phyloP scores from a whole-genome alignment of 2,888 invertebrate genomes.

The Chaitophorus viminalis region DNA sequence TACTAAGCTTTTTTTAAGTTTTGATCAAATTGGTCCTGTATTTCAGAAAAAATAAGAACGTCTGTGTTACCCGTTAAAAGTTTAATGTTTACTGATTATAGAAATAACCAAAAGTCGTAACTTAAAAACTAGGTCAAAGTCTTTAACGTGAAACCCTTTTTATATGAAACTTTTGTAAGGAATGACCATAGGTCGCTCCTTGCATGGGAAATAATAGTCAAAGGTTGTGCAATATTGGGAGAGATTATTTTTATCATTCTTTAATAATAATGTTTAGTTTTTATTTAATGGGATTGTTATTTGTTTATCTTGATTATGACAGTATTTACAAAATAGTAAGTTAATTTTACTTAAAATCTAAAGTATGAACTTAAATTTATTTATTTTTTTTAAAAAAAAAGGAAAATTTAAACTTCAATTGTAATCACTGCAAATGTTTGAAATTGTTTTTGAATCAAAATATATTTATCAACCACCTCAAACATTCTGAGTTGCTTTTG shows the following conservation, averaged over 20 bases:
- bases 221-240: not conserved
- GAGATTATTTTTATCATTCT: not conserved
- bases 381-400: not conserved
- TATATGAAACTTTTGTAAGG: slow-evolving; percentile 8
- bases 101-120: slow-evolving; percentile 22
- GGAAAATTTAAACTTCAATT: too few species aligned
- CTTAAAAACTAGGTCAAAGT: slow-evolving; percentile 42
- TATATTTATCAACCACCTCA: too few species aligned
- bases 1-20: not conserved
- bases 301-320: not conserved
- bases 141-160: slow-evolving; percentile 40
- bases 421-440: too few species aligned
- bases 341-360: not conserved
- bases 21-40: not conserved
- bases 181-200: slow-evolving; percentile 26
- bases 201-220: slow-evolving; percentile 6
- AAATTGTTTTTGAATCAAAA: too few species aligned
- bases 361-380: not conserved
- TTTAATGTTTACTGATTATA: slow-evolving; percentile 19
- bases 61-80: not conserved
- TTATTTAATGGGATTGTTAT: not conserved
- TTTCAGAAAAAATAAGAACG: slow-evolving; percentile 8
- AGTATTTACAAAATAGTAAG: not conserved
- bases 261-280: not conserved
- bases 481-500: too few species aligned